Evolutionary conservation across 2,888 invertebrate species (phyloP).

Genomic region (Crematogaster levior): DNA sequence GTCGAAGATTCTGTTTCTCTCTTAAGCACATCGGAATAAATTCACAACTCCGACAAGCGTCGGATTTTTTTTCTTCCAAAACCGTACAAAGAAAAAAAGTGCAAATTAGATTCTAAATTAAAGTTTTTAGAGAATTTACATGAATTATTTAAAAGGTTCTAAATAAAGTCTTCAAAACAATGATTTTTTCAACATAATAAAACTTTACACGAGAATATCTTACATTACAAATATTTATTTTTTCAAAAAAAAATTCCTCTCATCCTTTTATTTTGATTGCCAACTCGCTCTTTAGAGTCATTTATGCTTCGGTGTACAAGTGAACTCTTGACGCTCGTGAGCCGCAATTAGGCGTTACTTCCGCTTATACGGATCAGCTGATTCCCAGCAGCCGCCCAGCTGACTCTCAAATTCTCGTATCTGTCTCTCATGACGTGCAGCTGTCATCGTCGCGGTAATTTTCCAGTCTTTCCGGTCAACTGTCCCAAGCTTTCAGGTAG

Average conservation of each 20-base stretch:
- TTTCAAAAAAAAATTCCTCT: neutral
- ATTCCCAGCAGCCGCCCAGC: conserved; percentile 69
- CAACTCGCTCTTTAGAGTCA: neutral
- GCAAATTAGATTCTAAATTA: neutral
- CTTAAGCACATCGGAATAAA: neutral
- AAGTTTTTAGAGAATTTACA: neutral
- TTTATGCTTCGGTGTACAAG: neutral
- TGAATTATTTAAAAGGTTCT: neutral
- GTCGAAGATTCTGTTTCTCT: neutral
- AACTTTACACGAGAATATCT: neutral
- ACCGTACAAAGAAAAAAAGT: neutral
- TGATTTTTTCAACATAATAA: neutral
- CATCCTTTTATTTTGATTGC: conserved; percentile 1
- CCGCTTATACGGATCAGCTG: conserved; percentile 70
- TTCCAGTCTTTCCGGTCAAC: conserved; percentile 59
- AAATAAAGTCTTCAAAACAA: neutral
- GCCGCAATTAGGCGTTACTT: conserved; percentile 33
- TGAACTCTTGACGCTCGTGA: neutral
- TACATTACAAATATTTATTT: neutral
- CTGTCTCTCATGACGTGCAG: conserved; percentile 5
- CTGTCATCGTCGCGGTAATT: conserved; percentile 52
- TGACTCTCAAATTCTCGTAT: conserved; percentile 67
- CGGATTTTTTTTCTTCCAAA: neutral
- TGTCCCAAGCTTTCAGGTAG: conserved; percentile 29
- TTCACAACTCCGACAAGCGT: neutral